phyloP scores from a whole-genome alignment of 1,140 invertebrate genomes.

The Elysia chlorotica region DNA sequence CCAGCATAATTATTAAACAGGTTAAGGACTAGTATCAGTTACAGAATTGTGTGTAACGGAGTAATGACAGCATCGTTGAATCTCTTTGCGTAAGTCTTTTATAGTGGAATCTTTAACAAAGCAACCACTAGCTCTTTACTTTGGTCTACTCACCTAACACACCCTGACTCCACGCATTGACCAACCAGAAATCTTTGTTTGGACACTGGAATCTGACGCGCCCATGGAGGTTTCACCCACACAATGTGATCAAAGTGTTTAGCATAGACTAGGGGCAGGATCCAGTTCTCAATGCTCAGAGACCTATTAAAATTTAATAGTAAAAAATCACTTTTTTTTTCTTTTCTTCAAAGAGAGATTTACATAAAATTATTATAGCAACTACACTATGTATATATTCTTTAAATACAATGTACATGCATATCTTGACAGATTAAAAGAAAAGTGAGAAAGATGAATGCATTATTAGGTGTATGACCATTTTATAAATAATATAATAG shows the following conservation, averaged over 20 bases:
- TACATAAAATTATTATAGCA: neutral
- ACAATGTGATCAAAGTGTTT: constrained; percentile 79
- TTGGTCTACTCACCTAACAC: constrained; percentile 51
- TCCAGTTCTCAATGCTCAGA: constrained; percentile 90
- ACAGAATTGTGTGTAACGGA: too few species aligned
- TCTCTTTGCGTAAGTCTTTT: too few species aligned
- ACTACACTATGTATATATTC: neutral
- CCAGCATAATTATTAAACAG: too few species aligned
- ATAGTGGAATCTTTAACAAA: too few species aligned
- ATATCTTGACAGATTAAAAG: neutral
- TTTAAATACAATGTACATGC: too few species aligned
- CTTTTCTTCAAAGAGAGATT: too few species aligned
- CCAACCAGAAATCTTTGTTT: constrained; percentile 75
- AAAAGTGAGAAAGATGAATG: neutral
- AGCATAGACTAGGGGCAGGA: constrained; percentile 82
- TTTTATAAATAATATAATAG: too few species aligned
- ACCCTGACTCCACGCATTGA: constrained; percentile 68
- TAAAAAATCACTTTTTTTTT: too few species aligned
- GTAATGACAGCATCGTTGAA: too few species aligned
- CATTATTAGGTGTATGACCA: neutral
- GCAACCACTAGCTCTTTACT: too few species aligned
- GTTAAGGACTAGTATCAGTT: too few species aligned
- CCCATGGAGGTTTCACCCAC: constrained; percentile 90
- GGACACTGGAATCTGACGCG: constrained; percentile 77
- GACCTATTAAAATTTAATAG: constrained; percentile 37